phyloP scores from a whole-genome alignment of 2,797 vertebrate genomes.

The Cichlasoma orientale region DNA sequence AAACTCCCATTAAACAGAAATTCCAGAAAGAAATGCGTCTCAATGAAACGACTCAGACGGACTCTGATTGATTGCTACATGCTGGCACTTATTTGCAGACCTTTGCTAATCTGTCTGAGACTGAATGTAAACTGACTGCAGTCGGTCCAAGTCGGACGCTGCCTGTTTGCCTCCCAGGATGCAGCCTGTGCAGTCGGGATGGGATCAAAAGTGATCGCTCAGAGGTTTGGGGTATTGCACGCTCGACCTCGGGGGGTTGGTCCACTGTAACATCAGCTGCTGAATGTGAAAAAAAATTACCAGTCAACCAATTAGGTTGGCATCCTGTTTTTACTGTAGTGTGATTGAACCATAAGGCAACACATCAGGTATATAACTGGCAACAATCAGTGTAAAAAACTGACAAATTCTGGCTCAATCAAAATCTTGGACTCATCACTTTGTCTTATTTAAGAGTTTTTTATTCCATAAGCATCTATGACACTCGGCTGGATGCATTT shows the following conservation, averaged over 20 bases:
- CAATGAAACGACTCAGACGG: background rate
- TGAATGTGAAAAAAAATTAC: background rate
- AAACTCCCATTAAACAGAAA: background rate
- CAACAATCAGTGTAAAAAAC: background rate
- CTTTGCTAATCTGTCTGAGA: fast-evolving
- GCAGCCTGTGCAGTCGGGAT: too few species aligned
- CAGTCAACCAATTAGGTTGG: background rate
- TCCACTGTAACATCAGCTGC: background rate
- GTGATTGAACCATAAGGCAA: background rate
- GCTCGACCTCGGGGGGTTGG: background rate
- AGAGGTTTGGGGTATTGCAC: background rate
- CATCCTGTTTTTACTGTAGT: fast-evolving
- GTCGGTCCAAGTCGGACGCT: too few species aligned
- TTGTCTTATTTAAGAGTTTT: background rate
- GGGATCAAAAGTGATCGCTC: background rate
- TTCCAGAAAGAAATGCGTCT: background rate
- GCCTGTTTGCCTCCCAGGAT: too few species aligned
- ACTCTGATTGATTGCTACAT: background rate
- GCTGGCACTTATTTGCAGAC: background rate
- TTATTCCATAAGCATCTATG: background rate
- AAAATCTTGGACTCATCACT: background rate
- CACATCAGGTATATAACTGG: too few species aligned
- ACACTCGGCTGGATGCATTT: background rate
- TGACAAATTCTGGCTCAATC: background rate
- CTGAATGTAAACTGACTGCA: background rate